These are phyloP conservation scores for Agonopterix arenella DNA, from an alignment of 2,888 invertebrate genomes.

Conservation along the genomic window DNA sequence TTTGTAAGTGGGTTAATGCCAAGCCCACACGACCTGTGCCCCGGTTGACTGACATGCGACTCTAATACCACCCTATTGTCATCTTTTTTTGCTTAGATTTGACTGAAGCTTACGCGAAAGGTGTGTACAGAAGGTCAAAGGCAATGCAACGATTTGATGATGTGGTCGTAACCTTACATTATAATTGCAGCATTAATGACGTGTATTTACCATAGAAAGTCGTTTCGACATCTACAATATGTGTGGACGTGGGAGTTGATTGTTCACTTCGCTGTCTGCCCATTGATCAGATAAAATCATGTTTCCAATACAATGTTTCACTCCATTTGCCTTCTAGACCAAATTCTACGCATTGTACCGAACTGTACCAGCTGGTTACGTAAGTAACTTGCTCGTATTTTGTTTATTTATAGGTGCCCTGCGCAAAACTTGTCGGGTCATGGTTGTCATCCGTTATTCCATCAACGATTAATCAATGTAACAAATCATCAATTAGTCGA, in stretches of 20 bases:
- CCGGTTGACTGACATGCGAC: conserved; percentile 47
- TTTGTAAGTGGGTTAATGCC: conserved; percentile 69
- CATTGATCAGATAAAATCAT: too few relatives aligned
- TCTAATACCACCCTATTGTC: conserved; percentile 36
- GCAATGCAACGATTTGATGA: conserved; percentile 32
- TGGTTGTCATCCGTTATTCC: conserved; percentile 1
- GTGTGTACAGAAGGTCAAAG: conserved; percentile 30
- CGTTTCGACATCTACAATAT: too few relatives aligned
- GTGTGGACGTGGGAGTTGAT: conserved; percentile 6
- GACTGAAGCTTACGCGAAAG: conserved; percentile 13
- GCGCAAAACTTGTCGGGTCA: conserved; percentile 2
- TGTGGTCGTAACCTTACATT: too few relatives aligned
- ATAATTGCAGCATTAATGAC: too few relatives aligned
- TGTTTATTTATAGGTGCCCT: not conserved
- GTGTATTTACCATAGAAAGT: too few relatives aligned
- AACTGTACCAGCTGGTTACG: conserved; percentile 3
- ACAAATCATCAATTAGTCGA: conserved; percentile 5
- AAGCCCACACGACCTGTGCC: conserved; percentile 61
- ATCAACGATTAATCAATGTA: not conserved
- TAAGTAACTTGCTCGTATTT: conserved; percentile 3
- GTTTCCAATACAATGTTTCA: conserved; percentile 17
- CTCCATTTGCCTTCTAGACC: conserved; percentile 28
- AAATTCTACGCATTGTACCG: conserved; percentile 5
- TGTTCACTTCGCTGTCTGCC: not conserved
- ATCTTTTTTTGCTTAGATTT: conserved; percentile 19